A percentile compares a stretch with the other conserved stretches of the same genome.
These are phyloP conservation scores for Deilephila porcellus DNA, from an alignment of 2,888 invertebrate genomes.

Conservation along the genomic window DNA sequence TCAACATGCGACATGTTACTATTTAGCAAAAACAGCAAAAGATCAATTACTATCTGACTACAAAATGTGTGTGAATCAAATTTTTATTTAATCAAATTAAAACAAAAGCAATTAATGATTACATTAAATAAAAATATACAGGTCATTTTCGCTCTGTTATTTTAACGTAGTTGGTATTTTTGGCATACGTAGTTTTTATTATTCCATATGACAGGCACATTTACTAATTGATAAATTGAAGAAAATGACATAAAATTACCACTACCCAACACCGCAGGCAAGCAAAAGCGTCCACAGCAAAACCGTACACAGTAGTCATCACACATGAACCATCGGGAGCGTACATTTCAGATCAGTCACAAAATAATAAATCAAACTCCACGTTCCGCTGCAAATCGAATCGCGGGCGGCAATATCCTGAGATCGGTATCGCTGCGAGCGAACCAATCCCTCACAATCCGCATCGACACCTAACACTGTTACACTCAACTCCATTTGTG, in stretches of 20 bases:
- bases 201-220: not conserved
- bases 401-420: slow-evolving; percentile 44
- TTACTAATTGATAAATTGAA: not conserved
- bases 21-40: too few relatives aligned
- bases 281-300: not conserved
- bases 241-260: not conserved
- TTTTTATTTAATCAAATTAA: too few relatives aligned
- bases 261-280: not conserved
- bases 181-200: not conserved
- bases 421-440: slow-evolving; percentile 34
- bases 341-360: slow-evolving; percentile 32
- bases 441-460: slow-evolving; percentile 35
- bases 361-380: slow-evolving; percentile 45
- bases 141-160: too few relatives aligned
- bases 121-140: too few relatives aligned
- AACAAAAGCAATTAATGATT: too few relatives aligned
- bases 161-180: too few relatives aligned
- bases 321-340: not conserved
- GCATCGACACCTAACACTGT: slow-evolving; percentile 35
- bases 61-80: too few relatives aligned
- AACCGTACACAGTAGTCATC: not conserved
- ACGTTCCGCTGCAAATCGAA: slow-evolving; percentile 46
- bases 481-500: slow-evolving; percentile 33
- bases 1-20: too few relatives aligned
- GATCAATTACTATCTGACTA: too few relatives aligned